Evolutionary conservation across 2,888 invertebrate genomes (phyloP).

Genomic region (Tenthredo livida): DNA sequence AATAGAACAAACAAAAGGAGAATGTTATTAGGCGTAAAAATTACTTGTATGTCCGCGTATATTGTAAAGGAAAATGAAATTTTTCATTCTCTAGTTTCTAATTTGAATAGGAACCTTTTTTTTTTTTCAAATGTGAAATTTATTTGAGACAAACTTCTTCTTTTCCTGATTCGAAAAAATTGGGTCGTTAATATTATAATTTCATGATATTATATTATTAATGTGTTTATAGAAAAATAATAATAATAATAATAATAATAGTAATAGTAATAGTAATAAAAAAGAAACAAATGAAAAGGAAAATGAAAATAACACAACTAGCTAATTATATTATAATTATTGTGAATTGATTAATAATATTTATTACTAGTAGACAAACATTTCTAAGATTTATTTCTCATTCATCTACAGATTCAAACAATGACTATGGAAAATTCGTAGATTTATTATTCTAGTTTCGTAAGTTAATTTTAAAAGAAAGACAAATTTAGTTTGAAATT

Average conservation of each 20-base stretch:
- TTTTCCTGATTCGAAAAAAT: background rate
- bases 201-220: background rate
- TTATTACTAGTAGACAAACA: background rate
- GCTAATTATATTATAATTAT: conserved; percentile 15
- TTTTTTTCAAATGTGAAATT: background rate
- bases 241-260: too few species aligned
- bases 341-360: conserved; percentile 22
- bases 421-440: background rate
- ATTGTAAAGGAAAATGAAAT: conserved; percentile 3
- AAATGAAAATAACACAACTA: background rate
- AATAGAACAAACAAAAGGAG: background rate
- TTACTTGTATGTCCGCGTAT: background rate
- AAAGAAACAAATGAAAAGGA: too few species aligned
- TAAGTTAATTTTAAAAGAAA: background rate
- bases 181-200: background rate
- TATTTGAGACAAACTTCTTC: background rate
- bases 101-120: background rate
- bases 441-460: background rate
- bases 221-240: background rate
- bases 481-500: background rate
- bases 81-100: background rate
- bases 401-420: background rate
- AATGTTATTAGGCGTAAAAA: background rate
- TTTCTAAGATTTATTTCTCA: conserved; percentile 9
- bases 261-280: too few species aligned